phyloP scores from a whole-genome alignment of 2,888 invertebrate genomes.

The Julus scanicus region DNA sequence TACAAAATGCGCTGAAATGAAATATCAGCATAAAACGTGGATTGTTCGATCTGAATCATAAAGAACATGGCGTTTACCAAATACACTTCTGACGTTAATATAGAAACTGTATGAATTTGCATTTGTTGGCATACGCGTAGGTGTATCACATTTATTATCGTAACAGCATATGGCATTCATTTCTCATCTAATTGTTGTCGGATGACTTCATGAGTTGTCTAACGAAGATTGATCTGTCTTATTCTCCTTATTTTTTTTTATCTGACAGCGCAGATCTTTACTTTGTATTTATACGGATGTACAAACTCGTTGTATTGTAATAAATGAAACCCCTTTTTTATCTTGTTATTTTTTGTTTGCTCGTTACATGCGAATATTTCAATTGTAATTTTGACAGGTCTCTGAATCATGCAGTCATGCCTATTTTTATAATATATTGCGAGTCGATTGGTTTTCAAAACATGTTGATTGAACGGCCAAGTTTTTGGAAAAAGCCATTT shows the following conservation, averaged over 20 bases:
- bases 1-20: no score
- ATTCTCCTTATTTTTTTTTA: conserved; percentile 8
- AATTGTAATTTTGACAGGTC: conserved; percentile 34
- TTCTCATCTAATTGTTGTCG: conserved; percentile 48
- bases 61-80: no score
- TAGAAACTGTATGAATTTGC: not conserved
- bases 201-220: conserved; percentile 52
- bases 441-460: not conserved
- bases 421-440: not conserved
- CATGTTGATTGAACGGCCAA: not conserved
- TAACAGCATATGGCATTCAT: conserved; percentile 46
- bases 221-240: conserved; percentile 51
- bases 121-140: not conserved
- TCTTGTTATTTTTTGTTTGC: conserved; percentile 43
- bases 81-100: not conserved
- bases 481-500: not conserved
- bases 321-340: conserved; percentile 37
- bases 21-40: no score
- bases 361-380: not conserved
- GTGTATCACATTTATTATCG: not conserved
- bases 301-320: conserved; percentile 14
- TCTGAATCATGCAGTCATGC: conserved; percentile 30
- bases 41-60: no score
- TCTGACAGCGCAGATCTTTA: conserved; percentile 24
- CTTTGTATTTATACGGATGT: conserved; percentile 37